Evolutionary conservation across 2,888 invertebrate genomes (phyloP).

Genomic region (Napeogenes sylphis): DNA sequence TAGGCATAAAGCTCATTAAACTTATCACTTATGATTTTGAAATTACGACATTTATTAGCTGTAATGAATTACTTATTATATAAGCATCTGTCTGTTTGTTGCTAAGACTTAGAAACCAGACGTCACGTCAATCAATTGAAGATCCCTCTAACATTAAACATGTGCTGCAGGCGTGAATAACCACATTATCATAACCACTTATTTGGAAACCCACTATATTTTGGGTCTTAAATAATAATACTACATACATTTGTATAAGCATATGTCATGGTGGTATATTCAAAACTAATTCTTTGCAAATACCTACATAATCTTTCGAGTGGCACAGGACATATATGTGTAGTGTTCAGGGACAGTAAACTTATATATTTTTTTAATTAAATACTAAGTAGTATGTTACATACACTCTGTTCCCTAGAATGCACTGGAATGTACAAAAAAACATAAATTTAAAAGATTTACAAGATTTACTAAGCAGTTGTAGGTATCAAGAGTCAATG

Average conservation of each 20-base stretch:
- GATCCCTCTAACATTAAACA: slow-evolving; percentile 67
- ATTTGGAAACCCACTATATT: slow-evolving; percentile 9
- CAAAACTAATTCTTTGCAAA: no score
- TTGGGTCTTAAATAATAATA: neutral
- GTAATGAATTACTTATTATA: slow-evolving; percentile 40
- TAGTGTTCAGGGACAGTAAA: no score
- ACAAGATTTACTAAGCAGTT: slow-evolving; percentile 11
- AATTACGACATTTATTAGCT: slow-evolving; percentile 37
- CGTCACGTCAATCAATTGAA: slow-evolving; percentile 71
- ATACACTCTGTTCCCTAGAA: no score
- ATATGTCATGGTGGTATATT: neutral
- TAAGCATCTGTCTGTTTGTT: slow-evolving; percentile 39
- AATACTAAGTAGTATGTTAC: no score
- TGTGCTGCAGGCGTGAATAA: slow-evolving; percentile 65
- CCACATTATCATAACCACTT: slow-evolving; percentile 50
- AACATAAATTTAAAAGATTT: no score
- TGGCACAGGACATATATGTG: no score
- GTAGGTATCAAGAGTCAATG: slow-evolving; percentile 39
- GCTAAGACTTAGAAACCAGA: slow-evolving; percentile 51
- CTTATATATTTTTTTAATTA: no score
- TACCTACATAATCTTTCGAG: no score
- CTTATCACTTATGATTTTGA: slow-evolving; percentile 23
- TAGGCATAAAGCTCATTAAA: slow-evolving; percentile 18
- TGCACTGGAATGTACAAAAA: no score
- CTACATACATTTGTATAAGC: neutral